These are phyloP conservation scores for Dexiosoma caninum DNA, from an alignment of 2,888 invertebrate species.

Conservation along the genomic window DNA sequence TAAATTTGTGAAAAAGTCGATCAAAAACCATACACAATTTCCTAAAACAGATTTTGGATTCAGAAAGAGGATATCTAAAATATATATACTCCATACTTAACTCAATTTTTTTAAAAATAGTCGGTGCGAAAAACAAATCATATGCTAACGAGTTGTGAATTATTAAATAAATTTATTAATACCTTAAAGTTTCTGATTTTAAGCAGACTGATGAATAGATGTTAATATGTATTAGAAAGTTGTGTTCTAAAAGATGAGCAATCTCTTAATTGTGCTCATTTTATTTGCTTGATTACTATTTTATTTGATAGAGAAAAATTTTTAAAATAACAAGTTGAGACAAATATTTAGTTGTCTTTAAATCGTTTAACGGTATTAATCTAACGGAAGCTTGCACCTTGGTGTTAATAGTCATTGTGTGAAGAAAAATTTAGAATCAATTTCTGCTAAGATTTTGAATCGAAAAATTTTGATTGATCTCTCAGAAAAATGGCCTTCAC, in stretches of 20 bases:
- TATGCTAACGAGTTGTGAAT: too few relatives aligned
- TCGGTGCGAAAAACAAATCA: too few relatives aligned
- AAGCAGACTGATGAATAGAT: conserved; percentile 49
- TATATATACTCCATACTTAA: too few relatives aligned
- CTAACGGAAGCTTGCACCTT: conserved; percentile 36
- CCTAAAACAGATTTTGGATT: too few relatives aligned
- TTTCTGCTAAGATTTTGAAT: conserved; percentile 1
- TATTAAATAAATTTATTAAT: too few relatives aligned
- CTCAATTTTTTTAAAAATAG: too few relatives aligned
- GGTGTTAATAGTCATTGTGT: neutral
- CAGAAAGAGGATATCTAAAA: too few relatives aligned
- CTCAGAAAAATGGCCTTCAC: neutral
- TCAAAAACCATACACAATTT: too few relatives aligned
- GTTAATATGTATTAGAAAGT: conserved; percentile 49
- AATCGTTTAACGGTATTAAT: conserved; percentile 52
- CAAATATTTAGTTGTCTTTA: conserved; percentile 54
- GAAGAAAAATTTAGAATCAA: neutral
- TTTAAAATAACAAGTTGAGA: conserved; percentile 49
- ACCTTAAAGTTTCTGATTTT: conserved; percentile 20
- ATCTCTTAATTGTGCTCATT: conserved; percentile 38
- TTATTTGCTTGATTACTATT: conserved; percentile 14
- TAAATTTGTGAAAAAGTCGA: too few relatives aligned
- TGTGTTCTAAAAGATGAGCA: conserved; percentile 42
- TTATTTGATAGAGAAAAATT: conserved; percentile 34
- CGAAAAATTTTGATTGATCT: conserved; percentile 45